A percentile compares a stretch with the other conserved stretches of the same genome.
phyloP scores from a whole-genome alignment of 2,797 vertebrate genomes.

The Babyrousa celebensis region DNA sequence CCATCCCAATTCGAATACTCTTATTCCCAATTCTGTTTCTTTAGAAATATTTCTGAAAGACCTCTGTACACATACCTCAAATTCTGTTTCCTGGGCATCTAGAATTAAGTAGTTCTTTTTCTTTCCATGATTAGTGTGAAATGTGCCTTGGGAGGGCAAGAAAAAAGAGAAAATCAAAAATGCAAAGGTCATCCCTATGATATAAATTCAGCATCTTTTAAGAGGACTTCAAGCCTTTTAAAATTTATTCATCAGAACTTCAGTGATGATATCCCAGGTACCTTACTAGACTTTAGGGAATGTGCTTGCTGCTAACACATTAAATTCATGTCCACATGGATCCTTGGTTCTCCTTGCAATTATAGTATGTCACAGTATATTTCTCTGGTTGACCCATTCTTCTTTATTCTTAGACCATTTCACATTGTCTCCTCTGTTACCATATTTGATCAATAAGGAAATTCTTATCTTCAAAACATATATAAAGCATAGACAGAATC shows the following conservation, averaged over 20 bases:
- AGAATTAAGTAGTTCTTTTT: neutral
- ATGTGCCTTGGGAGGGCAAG: neutral
- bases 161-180: conserved; percentile 1
- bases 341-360: neutral
- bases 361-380: neutral
- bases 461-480: neutral
- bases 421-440: neutral
- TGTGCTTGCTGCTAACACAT: neutral
- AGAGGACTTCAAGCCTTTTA: neutral
- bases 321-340: neutral
- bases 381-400: neutral
- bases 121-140: neutral
- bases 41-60: neutral
- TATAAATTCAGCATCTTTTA: neutral
- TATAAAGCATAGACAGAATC: neutral
- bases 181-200: neutral
- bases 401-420: neutral
- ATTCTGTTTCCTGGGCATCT: neutral
- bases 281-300: neutral
- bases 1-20: neutral
- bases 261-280: neutral
- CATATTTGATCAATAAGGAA: neutral
- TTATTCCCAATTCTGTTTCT: neutral
- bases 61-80: neutral
- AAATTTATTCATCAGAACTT: neutral